Conservation (phyloP, 2,888 invertebrate species). For the Stictocephala bisonia region DNA sequence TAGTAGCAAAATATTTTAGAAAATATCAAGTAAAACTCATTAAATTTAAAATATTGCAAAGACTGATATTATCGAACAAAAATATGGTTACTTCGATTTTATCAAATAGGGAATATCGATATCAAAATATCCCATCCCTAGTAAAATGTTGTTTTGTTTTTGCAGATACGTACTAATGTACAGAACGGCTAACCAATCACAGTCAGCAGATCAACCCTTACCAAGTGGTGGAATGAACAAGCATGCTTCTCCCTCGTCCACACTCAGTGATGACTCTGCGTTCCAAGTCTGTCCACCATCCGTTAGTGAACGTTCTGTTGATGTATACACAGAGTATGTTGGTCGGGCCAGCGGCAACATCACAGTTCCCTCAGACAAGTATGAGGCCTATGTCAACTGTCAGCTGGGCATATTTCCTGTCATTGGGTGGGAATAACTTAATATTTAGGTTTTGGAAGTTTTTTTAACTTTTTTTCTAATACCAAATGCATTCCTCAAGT, state of each 20-base stretch:
- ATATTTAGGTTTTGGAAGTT: too few relatives aligned
- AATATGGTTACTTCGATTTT: too few relatives aligned
- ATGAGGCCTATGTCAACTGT: slow-evolving; percentile 45
- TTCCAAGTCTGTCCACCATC: slow-evolving; percentile 74
- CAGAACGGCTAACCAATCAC: slow-evolving; percentile 70
- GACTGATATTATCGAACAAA: too few relatives aligned
- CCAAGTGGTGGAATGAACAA: slow-evolving; percentile 71
- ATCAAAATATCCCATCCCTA: too few relatives aligned
- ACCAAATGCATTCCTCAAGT: too few relatives aligned
- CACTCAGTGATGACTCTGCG: slow-evolving; percentile 73
- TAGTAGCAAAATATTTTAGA: too few relatives aligned
- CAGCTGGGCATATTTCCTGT: slow-evolving; percentile 37
- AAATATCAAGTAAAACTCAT: too few relatives aligned
- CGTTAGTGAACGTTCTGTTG: slow-evolving; percentile 68
- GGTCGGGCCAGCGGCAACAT: slow-evolving; percentile 43
- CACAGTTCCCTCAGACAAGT: slow-evolving; percentile 6
- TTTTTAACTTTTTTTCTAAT: too few relatives aligned
- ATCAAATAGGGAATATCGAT: too few relatives aligned
- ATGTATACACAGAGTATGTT: slow-evolving; percentile 78
- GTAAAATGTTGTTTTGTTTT: too few relatives aligned
- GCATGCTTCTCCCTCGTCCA: slow-evolving; percentile 67
- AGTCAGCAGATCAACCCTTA: slow-evolving; percentile 66
- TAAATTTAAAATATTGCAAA: too few relatives aligned
- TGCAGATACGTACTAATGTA: slow-evolving; percentile 75
- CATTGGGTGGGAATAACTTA: slow-evolving; percentile 40